A percentile compares a stretch with the other conserved stretches of the same genome.
Conservation (phyloP, 1,140 invertebrate species). For the Phymastichus coffea region DNA sequence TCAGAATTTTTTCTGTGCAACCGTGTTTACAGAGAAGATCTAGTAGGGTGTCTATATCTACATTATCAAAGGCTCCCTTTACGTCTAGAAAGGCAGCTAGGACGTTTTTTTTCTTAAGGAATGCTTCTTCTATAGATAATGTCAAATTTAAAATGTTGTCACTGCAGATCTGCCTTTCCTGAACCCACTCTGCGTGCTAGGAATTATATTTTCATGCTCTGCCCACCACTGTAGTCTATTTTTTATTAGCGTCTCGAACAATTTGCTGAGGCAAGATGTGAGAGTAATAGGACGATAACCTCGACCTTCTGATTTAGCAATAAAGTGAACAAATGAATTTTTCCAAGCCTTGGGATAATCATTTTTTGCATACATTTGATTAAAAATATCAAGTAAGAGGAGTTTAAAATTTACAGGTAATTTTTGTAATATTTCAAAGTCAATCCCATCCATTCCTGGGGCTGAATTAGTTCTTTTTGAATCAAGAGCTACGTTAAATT, state of each 20-base stretch:
- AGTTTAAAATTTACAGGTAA: neutral
- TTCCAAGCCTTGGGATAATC: neutral
- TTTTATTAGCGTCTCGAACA: neutral
- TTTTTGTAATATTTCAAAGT: neutral
- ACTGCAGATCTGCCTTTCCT: neutral
- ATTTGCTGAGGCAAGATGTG: neutral
- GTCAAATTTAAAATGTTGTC: neutral
- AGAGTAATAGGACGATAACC: neutral
- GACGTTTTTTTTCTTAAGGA: neutral
- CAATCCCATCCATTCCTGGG: neutral
- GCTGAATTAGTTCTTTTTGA: neutral
- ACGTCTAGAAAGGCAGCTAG: neutral
- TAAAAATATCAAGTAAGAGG: neutral
- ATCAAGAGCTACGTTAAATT: neutral
- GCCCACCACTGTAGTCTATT: neutral
- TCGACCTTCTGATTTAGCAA: neutral
- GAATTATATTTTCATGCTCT: neutral
- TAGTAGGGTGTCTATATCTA: neutral
- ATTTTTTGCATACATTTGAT: neutral
- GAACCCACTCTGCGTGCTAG: neutral
- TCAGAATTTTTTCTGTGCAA: neutral
- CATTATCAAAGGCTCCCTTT: constrained; percentile 8
- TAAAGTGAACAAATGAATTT: neutral
- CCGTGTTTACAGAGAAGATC: neutral
- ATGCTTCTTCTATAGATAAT: neutral